These are phyloP conservation scores for Struthidea cinerea DNA, from an alignment of 2,113 vertebrate genomes.

Conservation along the genomic window DNA sequence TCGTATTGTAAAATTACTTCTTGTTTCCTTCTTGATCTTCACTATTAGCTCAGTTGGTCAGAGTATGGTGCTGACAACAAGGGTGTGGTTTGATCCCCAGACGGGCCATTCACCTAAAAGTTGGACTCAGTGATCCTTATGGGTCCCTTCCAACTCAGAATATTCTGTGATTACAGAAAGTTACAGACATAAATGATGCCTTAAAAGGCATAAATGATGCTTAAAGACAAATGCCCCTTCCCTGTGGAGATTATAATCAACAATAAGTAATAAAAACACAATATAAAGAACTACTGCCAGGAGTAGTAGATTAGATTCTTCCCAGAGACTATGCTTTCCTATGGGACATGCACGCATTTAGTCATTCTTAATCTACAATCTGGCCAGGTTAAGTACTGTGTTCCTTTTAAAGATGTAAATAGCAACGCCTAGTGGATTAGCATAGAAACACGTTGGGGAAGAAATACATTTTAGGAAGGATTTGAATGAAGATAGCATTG, in stretches of 20 bases:
- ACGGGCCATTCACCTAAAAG: background rate
- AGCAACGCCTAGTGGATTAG: slow-evolving; percentile 56
- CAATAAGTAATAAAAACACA: background rate
- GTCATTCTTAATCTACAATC: background rate
- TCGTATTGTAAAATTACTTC: background rate
- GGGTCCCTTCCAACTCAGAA: background rate
- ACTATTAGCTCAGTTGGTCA: background rate
- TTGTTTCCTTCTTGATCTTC: slow-evolving; percentile 8
- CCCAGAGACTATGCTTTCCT: background rate
- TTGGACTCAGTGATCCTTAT: background rate
- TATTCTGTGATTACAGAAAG: background rate
- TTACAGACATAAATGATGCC: background rate
- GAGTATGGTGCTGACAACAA: background rate
- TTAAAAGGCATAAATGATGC: background rate
- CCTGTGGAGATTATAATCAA: background rate
- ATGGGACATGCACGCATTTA: background rate
- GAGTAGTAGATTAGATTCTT: background rate
- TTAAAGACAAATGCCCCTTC: background rate
- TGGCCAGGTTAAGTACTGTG: background rate
- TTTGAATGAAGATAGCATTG: slow-evolving; percentile 20
- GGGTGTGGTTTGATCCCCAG: background rate
- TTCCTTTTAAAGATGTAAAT: slow-evolving; percentile 28
- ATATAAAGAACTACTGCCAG: slow-evolving; percentile 1
- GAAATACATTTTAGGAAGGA: background rate
- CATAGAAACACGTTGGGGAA: slow-evolving; percentile 7